A percentile compares a stretch with the other conserved stretches of the same genome.
These are phyloP conservation scores for Eilema griseolum DNA, from an alignment of 2,888 invertebrate genomes.

Conservation along the genomic window DNA sequence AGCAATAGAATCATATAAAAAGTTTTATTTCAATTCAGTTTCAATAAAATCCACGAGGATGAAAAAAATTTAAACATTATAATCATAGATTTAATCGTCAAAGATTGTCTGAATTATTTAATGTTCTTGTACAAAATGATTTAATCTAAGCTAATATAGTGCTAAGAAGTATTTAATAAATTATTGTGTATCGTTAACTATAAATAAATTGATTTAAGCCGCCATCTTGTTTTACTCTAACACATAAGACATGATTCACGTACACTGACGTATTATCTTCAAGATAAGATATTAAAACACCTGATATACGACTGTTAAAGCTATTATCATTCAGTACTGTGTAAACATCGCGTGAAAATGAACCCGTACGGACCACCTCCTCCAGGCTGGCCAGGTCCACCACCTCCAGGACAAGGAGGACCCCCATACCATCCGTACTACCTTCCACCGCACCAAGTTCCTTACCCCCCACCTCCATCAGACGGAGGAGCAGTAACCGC, in stretches of 20 bases:
- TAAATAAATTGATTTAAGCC: constrained; percentile 41
- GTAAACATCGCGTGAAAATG: constrained; percentile 54
- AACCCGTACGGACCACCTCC: constrained; percentile 64
- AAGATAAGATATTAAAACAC: constrained; percentile 53
- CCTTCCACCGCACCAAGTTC: constrained; percentile 21
- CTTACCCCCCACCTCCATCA: constrained; percentile 37
- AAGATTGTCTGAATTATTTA: constrained; percentile 7
- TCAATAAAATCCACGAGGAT: not conserved
- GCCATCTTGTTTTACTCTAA: constrained; percentile 34
- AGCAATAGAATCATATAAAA: not conserved
- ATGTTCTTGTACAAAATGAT: constrained; percentile 44
- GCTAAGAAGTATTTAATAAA: constrained; percentile 44
- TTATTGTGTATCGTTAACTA: constrained; percentile 49
- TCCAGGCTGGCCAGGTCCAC: constrained; percentile 3
- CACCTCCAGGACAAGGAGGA: constrained; percentile 2
- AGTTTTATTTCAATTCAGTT: not conserved
- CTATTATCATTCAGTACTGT: constrained; percentile 35
- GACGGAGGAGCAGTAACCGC: constrained; percentile 52
- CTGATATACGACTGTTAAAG: constrained; percentile 43
- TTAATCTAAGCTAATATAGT: constrained; percentile 26
- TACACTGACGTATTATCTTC: constrained; percentile 25
- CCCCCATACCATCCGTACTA: constrained; percentile 34
- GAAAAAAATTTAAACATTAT: not conserved
- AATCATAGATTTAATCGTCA: not conserved
- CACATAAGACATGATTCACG: constrained; percentile 37